These are phyloP conservation scores for Neoascia interrupta DNA, from an alignment of 2,888 invertebrate species.

Conservation along the genomic window DNA sequence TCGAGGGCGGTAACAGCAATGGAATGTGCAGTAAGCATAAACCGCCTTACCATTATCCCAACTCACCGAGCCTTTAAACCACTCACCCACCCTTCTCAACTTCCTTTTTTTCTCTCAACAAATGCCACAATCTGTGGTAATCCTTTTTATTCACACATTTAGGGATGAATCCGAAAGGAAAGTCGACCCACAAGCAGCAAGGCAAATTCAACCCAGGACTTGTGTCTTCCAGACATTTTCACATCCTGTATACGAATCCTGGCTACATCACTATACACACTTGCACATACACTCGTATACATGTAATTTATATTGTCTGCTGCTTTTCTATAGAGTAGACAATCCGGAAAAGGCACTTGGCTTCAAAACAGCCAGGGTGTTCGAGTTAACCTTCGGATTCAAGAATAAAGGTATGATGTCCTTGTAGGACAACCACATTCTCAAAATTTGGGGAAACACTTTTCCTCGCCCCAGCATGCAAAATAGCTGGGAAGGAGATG, in stretches of 20 bases:
- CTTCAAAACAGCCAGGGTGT: constrained; percentile 39
- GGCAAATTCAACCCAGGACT: constrained; percentile 59
- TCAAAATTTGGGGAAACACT: constrained; percentile 54
- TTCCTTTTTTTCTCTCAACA: constrained; percentile 38
- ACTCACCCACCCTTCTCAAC: constrained; percentile 10
- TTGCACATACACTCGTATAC: not conserved
- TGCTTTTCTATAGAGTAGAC: constrained; percentile 48
- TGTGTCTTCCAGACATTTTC: constrained; percentile 69
- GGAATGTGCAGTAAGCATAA: constrained; percentile 37
- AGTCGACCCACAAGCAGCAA: constrained; percentile 65
- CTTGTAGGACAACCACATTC: constrained; percentile 52
- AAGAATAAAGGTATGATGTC: constrained; percentile 58
- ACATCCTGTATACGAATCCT: constrained; percentile 45
- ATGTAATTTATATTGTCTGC: constrained; percentile 56
- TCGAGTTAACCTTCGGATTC: constrained; percentile 50
- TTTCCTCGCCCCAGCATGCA: constrained; percentile 27
- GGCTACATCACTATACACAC: not conserved
- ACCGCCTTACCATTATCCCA: constrained; percentile 44
- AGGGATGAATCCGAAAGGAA: constrained; percentile 64
- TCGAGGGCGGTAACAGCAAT: constrained; percentile 9
- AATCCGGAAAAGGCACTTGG: constrained; percentile 59
- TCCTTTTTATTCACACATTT: constrained; percentile 70
- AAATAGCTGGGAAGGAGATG: not conserved
- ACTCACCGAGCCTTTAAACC: constrained; percentile 14
- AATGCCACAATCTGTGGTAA: constrained; percentile 68